These are phyloP conservation scores for Meiosimyza decipiens DNA, from an alignment of 2,888 invertebrate species.

Conservation along the genomic window DNA sequence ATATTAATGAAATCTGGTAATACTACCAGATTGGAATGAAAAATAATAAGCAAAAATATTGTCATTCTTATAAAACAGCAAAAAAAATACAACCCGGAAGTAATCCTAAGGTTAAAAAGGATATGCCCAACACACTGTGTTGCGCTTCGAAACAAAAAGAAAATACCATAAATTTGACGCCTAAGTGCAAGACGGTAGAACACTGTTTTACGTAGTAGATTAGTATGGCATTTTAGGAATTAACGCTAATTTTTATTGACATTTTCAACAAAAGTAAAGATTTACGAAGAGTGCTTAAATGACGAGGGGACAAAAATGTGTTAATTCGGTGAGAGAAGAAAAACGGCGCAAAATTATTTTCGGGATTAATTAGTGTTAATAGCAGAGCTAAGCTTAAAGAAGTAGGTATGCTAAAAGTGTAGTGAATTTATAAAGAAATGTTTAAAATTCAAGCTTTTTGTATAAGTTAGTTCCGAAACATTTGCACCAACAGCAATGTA, in stretches of 20 bases:
- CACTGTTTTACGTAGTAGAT: background rate
- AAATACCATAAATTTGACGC: background rate
- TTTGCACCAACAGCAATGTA: too few relatives aligned
- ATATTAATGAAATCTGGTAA: too few relatives aligned
- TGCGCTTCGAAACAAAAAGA: background rate
- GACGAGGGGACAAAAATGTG: background rate
- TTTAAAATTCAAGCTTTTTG: too few relatives aligned
- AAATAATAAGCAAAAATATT: too few relatives aligned
- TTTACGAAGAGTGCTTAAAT: background rate
- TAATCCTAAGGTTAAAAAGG: slow-evolving; percentile 1
- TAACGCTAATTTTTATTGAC: slow-evolving; percentile 47
- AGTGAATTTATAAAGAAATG: too few relatives aligned
- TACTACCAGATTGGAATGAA: too few relatives aligned
- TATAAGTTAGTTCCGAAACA: too few relatives aligned
- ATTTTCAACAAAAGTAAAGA: slow-evolving; percentile 37
- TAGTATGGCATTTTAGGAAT: slow-evolving; percentile 31
- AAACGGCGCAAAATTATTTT: too few relatives aligned
- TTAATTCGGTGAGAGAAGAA: background rate
- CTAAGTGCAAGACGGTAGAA: background rate
- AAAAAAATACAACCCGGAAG: background rate
- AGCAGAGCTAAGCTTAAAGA: too few relatives aligned
- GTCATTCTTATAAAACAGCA: too few relatives aligned
- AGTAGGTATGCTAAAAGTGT: too few relatives aligned
- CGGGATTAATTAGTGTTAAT: too few relatives aligned
- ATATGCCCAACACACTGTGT: background rate